Evolutionary conservation across 1,140 invertebrate genomes (phyloP).

Genomic region (Drosophila orena): DNA sequence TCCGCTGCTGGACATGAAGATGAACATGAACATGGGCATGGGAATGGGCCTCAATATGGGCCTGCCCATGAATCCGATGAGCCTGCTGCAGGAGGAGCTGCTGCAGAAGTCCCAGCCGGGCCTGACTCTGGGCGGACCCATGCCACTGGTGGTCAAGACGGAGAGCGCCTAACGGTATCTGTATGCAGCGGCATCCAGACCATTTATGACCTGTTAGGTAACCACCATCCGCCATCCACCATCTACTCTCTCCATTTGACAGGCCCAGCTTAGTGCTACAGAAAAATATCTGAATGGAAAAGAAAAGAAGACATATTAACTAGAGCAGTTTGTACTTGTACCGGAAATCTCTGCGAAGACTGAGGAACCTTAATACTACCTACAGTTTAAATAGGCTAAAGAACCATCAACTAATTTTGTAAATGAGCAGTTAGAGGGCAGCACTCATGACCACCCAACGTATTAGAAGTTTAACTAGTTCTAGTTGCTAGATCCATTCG

Average conservation of each 20-base stretch:
- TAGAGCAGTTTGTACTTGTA: constrained; percentile 66
- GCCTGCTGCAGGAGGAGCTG: constrained; percentile 74
- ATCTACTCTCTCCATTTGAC: too few relatives aligned
- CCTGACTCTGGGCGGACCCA: constrained; percentile 55
- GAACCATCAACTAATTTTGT: constrained; percentile 39
- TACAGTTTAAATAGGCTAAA: constrained; percentile 60
- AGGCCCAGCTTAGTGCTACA: constrained; percentile 58
- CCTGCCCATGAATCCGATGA: constrained; percentile 57
- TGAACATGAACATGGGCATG: constrained; percentile 75
- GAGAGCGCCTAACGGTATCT: constrained; percentile 82
- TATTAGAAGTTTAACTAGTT: constrained; percentile 74
- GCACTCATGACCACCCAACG: constrained; percentile 63
- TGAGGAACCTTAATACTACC: constrained; percentile 84
- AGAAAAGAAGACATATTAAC: constrained; percentile 17
- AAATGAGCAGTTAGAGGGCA: constrained; percentile 13
- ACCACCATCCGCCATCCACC: too few relatives aligned
- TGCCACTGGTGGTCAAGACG: constrained; percentile 83
- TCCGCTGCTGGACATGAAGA: constrained; percentile 78
- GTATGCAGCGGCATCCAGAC: constrained; percentile 54
- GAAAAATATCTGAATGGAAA: not conserved
- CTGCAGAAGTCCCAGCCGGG: constrained; percentile 61
- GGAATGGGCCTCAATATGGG: constrained; percentile 44
- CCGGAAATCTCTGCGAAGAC: constrained; percentile 84
- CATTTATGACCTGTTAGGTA: constrained; percentile 66
- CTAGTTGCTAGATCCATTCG: constrained; percentile 52